These are phyloP conservation scores for Nebria brevicollis DNA, from an alignment of 2,888 invertebrate genomes.

Conservation along the genomic window DNA sequence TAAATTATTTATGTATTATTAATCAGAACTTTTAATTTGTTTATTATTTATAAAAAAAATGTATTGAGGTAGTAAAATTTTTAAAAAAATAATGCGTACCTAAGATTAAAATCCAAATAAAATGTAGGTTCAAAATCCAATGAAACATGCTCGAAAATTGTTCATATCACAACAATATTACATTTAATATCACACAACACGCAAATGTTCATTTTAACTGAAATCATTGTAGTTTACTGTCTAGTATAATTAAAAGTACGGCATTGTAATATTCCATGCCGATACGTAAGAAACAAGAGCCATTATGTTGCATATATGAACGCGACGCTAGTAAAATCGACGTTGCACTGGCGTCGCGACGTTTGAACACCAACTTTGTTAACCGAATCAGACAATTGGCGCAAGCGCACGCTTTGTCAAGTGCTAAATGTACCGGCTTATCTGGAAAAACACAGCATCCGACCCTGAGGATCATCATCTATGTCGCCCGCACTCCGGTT, in stretches of 20 bases:
- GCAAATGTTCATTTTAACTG: neutral
- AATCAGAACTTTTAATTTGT: too few relatives aligned
- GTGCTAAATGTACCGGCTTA: conserved; percentile 18
- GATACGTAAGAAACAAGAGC: neutral
- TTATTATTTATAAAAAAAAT: too few relatives aligned
- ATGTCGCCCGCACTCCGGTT: neutral
- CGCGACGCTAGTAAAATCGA: neutral
- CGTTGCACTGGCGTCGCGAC: conserved; percentile 10
- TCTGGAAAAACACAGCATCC: conserved; percentile 16
- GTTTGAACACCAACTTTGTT: conserved; percentile 6
- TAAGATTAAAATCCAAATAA: conserved; percentile 7
- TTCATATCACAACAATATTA: neutral
- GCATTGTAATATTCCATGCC: neutral
- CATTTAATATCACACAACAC: neutral
- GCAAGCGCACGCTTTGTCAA: conserved; percentile 9
- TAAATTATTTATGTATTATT: too few relatives aligned
- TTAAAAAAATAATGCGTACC: neutral
- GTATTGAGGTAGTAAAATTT: too few relatives aligned
- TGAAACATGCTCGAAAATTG: neutral
- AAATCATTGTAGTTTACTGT: neutral
- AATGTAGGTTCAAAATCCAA: neutral
- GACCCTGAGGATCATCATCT: neutral
- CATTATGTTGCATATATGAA: neutral
- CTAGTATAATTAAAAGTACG: neutral
- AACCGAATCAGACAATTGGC: neutral